Conservation (phyloP, 2,113 vertebrate species). For the Mastomys natalensis region DNA sequence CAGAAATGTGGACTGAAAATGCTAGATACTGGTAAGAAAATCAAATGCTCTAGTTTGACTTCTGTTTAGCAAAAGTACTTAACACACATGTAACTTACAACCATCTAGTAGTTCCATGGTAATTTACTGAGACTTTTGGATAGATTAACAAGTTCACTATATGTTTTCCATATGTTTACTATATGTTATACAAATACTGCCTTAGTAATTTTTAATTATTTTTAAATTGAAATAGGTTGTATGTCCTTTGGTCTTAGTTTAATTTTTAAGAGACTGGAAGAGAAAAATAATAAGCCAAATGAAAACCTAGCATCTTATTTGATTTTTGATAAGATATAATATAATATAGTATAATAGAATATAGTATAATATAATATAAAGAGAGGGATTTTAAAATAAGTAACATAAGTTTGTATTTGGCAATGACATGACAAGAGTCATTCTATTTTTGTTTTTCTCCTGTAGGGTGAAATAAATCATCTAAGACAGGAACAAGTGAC, state of each 20-base stretch:
- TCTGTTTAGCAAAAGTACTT: neutral
- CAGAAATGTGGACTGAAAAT: neutral
- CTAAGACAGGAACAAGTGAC: neutral
- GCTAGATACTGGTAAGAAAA: neutral
- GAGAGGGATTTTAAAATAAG: neutral
- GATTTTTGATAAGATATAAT: conserved; percentile 1
- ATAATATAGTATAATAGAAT: neutral
- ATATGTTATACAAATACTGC: neutral
- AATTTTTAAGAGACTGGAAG: neutral
- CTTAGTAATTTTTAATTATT: conserved; percentile 6
- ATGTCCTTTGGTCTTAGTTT: neutral
- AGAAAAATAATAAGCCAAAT: neutral
- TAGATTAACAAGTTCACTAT: neutral
- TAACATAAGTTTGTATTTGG: conserved; percentile 23
- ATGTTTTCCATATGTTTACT: neutral
- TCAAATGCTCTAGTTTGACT: neutral
- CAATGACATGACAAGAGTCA: neutral
- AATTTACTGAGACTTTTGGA: neutral
- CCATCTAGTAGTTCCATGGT: neutral
- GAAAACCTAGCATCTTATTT: neutral
- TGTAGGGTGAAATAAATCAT: neutral
- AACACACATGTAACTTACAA: neutral
- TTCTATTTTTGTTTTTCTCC: neutral
- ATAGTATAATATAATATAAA: neutral
- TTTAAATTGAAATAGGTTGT: neutral